phyloP scores from a whole-genome alignment of 2,797 vertebrate genomes.

The Picus viridis region DNA sequence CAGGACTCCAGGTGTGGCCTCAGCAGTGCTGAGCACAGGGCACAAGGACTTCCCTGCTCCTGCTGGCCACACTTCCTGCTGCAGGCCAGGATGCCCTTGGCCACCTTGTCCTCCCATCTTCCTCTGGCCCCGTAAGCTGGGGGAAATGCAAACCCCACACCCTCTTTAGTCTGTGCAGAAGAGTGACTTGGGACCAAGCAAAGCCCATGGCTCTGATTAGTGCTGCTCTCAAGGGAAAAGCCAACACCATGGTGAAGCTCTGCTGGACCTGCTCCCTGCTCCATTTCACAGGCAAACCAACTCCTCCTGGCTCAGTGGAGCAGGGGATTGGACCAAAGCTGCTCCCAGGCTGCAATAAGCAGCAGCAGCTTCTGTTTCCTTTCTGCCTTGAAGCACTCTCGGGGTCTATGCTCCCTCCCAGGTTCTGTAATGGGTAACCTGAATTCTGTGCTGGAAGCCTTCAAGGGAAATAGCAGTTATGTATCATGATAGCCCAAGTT shows the following conservation, averaged over 20 bases:
- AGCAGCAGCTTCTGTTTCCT: neutral
- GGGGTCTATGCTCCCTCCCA: neutral
- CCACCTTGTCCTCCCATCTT: neutral
- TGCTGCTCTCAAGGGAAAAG: neutral
- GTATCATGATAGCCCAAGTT: neutral
- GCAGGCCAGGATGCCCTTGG: too few relatives aligned
- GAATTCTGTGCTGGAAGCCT: neutral
- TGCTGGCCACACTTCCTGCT: too few relatives aligned
- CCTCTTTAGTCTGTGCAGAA: neutral
- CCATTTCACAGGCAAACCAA: neutral
- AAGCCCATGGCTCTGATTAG: neutral
- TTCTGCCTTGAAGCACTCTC: neutral
- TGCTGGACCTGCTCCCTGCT: neutral
- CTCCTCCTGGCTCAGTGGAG: neutral
- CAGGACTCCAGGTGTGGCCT: too few relatives aligned
- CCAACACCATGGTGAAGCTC: rapidly evolving
- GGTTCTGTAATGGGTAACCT: neutral
- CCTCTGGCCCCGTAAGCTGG: neutral
- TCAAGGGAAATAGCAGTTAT: neutral
- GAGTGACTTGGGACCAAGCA: neutral
- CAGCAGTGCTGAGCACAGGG: too few relatives aligned
- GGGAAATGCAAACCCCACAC: too few relatives aligned
- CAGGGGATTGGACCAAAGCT: rapidly evolving
- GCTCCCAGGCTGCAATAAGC: rapidly evolving
- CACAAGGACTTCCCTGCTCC: too few relatives aligned